A percentile compares a stretch with the other conserved stretches of the same genome.
phyloP scores from a whole-genome alignment of 2,888 invertebrate genomes.

The Stenichneumon culpator region DNA sequence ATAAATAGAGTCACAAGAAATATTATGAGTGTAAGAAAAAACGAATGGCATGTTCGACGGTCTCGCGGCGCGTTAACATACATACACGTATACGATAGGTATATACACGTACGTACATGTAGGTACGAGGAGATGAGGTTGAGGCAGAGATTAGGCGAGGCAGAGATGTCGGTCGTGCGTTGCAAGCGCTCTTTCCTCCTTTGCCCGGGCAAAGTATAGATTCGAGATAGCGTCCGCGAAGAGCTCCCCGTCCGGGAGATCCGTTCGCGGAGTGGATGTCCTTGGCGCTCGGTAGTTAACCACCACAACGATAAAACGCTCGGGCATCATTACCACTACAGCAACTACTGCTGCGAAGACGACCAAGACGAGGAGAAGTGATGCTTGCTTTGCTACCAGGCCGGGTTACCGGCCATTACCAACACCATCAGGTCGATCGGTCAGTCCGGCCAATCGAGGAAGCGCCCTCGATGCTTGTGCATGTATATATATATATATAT shows the following conservation, averaged over 20 bases:
- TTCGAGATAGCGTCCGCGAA: conserved; percentile 69
- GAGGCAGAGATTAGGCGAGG: conserved; percentile 58
- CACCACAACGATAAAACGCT: conserved; percentile 72
- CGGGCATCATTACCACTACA: conserved; percentile 72
- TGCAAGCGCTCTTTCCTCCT: conserved; percentile 44
- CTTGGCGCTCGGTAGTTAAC: conserved; percentile 81
- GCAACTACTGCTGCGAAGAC: conserved; percentile 24
- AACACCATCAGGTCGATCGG: conserved; percentile 66
- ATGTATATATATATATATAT: neutral
- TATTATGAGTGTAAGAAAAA: conserved; percentile 1
- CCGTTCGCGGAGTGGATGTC: conserved; percentile 76
- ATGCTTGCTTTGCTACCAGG: conserved; percentile 19
- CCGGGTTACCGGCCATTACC: conserved; percentile 71
- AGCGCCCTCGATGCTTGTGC: conserved; percentile 25
- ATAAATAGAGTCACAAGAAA: conserved; percentile 2
- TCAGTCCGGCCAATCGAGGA: conserved; percentile 43
- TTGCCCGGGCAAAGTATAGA: conserved; percentile 63
- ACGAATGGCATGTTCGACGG: neutral
- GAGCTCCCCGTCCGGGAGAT: conserved; percentile 62
- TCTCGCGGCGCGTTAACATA: neutral
- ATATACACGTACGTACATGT: conserved; percentile 22
- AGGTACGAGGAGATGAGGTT: conserved; percentile 47
- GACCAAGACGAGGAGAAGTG: conserved; percentile 8
- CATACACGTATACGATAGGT: neutral
- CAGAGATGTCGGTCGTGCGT: conserved; percentile 52